These are phyloP conservation scores for Drosophila setosimentum DNA, from an alignment of 2,888 invertebrate genomes.

Conservation along the genomic window DNA sequence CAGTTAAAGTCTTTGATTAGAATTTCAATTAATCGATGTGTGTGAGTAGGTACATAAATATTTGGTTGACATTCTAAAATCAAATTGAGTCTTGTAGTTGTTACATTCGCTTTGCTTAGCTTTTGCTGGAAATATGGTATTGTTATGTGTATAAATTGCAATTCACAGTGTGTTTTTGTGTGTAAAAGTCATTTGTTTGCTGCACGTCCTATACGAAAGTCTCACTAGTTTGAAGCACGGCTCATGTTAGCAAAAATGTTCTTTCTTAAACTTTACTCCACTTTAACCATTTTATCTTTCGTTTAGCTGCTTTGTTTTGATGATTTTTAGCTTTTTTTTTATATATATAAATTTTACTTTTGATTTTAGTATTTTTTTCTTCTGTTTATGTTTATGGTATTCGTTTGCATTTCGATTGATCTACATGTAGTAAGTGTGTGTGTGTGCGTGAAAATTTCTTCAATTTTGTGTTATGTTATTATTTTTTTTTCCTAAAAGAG, in stretches of 20 bases:
- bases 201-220: constrained; percentile 67
- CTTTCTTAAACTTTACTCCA: constrained; percentile 6
- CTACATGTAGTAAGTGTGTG: constrained; percentile 41
- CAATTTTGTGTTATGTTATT: constrained; percentile 26
- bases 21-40: constrained; percentile 61
- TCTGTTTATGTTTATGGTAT: constrained; percentile 62
- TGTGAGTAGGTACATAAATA: constrained; percentile 27
- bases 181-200: constrained; percentile 68
- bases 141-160: constrained; percentile 44
- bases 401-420: constrained; percentile 76
- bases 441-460: constrained; percentile 48
- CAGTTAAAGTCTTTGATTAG: constrained; percentile 69
- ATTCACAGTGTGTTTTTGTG: constrained; percentile 36
- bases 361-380: constrained; percentile 43
- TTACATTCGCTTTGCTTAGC: constrained; percentile 65
- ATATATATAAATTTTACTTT: constrained; percentile 18
- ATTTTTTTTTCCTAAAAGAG: constrained; percentile 34
- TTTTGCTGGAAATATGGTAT: constrained; percentile 63
- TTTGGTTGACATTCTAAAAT: constrained; percentile 47
- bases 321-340: constrained; percentile 17
- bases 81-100: constrained; percentile 73
- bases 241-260: constrained; percentile 14
- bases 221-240: constrained; percentile 57
- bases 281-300: constrained; percentile 37
- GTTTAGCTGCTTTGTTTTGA: not conserved